Evolutionary conservation across 2,113 vertebrate genomes (phyloP), one percentile per base, ranked within the genome.

Genomic region (Ursus arctos): DNA sequence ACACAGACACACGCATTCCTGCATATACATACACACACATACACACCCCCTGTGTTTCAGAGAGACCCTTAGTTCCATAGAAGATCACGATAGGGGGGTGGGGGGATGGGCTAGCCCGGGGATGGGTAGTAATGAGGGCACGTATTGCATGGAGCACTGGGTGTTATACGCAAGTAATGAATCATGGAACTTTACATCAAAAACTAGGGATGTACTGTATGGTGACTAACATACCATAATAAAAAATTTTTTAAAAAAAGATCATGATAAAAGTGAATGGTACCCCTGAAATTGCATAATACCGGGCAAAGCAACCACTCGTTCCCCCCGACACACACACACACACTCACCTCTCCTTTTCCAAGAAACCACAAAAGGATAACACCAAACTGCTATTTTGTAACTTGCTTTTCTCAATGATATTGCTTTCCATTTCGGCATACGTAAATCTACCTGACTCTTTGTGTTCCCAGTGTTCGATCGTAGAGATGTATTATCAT

Each of bases 401-500:
- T 59, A 76, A 76, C 40, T 81, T 82, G 49, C 5, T 7, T 86
- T 81, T 81, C 49, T 82, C 36, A 67, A 93, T 82, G 28, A 15
- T 43, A 49, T 57, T 28, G 79, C 22, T 95, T 95, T 95, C 12
- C 36, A 6, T 69, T 26, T 51, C 40, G 43, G 6, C 51, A 14
- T 26, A 51, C n/a, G 71, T 5, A 81, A 90, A 55, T 47, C 43
- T 71, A 36, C 47, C 63, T 86, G n/a, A 72, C 61, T 51, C 28
- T 28, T 61, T 85, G 36, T 57, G 85, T 80, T 24, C 33, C 21
- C 71, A 49, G 18, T 91, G 69, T 95, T 67, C 40, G 72, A 24
- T 33, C 43, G 26, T 74, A 63, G 13, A 83, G 26, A 49, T 40
- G 12, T 53, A 77, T 22, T 72, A 69, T 67, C 61, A 36, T 74